Conservation (phyloP, 2,888 invertebrate species). For the Macaria liturata region DNA sequence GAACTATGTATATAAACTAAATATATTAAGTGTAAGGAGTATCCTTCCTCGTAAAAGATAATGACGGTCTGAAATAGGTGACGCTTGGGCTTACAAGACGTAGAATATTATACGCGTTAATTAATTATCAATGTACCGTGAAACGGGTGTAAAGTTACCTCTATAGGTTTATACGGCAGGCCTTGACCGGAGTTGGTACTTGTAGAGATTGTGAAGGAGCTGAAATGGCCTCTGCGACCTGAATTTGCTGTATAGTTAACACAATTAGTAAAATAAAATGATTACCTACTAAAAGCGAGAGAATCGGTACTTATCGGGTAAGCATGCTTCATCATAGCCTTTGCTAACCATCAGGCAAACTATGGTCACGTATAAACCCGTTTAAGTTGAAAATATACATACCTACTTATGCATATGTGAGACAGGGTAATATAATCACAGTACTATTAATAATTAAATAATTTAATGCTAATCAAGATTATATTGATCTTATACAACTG, state of each 20-base stretch:
- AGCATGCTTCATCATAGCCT: too few species aligned
- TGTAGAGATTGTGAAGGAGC: slow-evolving; percentile 16
- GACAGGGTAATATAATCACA: too few species aligned
- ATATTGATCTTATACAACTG: too few species aligned
- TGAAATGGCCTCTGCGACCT: slow-evolving; percentile 4
- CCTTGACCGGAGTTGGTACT: slow-evolving; percentile 15
- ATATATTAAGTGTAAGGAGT: slow-evolving; percentile 22
- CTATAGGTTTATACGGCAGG: slow-evolving; percentile 18
- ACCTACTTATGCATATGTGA: too few species aligned
- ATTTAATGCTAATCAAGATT: too few species aligned
- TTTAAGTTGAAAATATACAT: too few species aligned
- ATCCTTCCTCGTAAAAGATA: slow-evolving; percentile 24
- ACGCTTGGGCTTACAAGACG: slow-evolving; percentile 36
- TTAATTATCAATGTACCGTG: slow-evolving; percentile 44
- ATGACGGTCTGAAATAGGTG: slow-evolving; percentile 40
- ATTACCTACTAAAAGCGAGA: slow-evolving; percentile 4
- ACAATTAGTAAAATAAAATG: slow-evolving; percentile 1
- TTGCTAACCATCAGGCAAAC: too few species aligned
- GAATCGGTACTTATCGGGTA: not conserved
- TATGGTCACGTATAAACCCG: too few species aligned
- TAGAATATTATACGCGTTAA: slow-evolving; percentile 44
- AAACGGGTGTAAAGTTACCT: slow-evolving; percentile 27
- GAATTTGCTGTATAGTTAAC: slow-evolving; percentile 3
- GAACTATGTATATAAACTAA: slow-evolving; percentile 18
- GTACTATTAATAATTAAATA: too few species aligned